Evolutionary conservation across 1,140 invertebrate genomes (phyloP).

Genomic region (Anoplolepis gracilipes): DNA sequence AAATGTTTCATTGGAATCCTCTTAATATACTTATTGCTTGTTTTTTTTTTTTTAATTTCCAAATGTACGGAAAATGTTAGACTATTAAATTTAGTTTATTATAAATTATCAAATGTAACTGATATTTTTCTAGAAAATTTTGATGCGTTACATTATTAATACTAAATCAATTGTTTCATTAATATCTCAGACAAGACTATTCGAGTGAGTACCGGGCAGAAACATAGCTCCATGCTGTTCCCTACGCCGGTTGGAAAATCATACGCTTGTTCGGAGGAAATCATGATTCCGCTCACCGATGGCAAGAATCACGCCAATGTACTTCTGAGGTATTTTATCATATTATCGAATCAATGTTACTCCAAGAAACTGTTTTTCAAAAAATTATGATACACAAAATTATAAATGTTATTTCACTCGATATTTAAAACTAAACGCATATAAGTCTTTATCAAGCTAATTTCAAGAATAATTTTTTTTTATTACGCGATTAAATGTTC

Average conservation of each 20-base stretch:
- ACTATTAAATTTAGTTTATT: not conserved
- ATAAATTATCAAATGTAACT: not conserved
- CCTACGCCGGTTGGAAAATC: conserved; percentile 95
- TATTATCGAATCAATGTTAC: not conserved
- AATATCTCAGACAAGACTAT: conserved; percentile 83
- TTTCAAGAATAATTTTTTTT: not conserved
- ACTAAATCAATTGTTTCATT: conserved; percentile 25
- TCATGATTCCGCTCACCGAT: conserved; percentile 80
- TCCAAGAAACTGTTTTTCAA: not conserved
- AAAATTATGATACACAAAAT: not conserved
- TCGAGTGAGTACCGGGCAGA: conserved; percentile 87
- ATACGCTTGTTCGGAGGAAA: conserved; percentile 91
- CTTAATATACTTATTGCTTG: not conserved
- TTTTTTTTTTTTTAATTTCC: not conserved
- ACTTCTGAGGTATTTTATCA: conserved; percentile 78
- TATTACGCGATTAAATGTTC: not conserved
- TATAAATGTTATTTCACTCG: not conserved
- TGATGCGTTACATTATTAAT: not conserved
- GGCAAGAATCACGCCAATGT: conserved; percentile 80
- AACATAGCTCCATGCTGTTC: conserved; percentile 89
- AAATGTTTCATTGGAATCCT: not conserved
- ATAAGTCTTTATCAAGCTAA: not conserved
- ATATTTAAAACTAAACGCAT: not conserved
- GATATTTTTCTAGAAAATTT: conserved; percentile 28
- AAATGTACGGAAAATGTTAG: not conserved